Base-by-base conservation (phyloP, 2,113 vertebrate species). In the Hippocampus mohnikei region DNA sequence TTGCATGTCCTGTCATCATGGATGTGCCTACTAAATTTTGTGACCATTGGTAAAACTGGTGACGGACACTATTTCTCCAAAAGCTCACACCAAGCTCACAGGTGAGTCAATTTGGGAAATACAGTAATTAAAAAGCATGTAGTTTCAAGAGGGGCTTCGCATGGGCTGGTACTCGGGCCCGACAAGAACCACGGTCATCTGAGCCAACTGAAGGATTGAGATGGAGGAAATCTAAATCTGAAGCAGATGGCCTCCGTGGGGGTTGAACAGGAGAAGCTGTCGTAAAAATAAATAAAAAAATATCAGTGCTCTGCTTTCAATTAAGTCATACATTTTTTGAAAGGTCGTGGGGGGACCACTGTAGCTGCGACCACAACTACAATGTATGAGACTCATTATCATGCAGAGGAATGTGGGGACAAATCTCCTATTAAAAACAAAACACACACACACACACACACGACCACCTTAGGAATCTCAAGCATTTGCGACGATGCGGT, bases 211-310 rank as follows among this genome's bases (percentile, higher is more conserved):
- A 61, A 74, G 76, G 71, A 69, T 59, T 37, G 63, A 60, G 74
- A 77, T 76, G 81, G 80, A 75, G 78, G 79, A 85, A 83, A 81
- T 82, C 85, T 89, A 93, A 94, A 94, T 92, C 89, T 85, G 86
- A 92, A 92, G 90, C 93, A 94, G 92, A 93, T 94, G 92, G 88
- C 88, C 87, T 90, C 88, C 78, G 86, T 90, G 91, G 87, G 90
- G 90, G 91, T 87, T 88, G 80, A 89, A 86, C 86, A 86, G 67
- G 72, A 91, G 81, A 88, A 91, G 88, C 71, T 50, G 65, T 86
- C 78, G 80, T 90, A 87, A 90, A 53, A 37, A 37, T 2, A 27
- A 27, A 27, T 2, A 27, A 37, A 37, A 37, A 37, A 37, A 37
- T 89, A 85, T 75, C 68, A 66, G 73, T 73, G 81, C 81, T 87